Percentiles rank a stretch among this genome's conserved stretches.
These are phyloP conservation scores for Monomorium pharaonis DNA, from an alignment of 1,140 invertebrate genomes.

Conservation along the genomic window DNA sequence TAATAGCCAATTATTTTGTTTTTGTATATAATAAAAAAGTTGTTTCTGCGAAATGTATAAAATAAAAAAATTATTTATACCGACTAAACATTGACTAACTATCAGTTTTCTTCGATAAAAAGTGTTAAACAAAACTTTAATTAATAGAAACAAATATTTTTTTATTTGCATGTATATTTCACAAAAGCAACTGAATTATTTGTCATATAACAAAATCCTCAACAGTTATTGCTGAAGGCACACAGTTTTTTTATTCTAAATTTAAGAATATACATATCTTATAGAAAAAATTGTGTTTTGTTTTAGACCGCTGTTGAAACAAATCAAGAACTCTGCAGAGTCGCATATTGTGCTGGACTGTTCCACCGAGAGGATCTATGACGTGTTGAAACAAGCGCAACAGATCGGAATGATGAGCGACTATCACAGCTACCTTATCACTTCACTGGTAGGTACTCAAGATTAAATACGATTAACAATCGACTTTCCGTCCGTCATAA, in stretches of 20 bases:
- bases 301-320: conserved; percentile 93
- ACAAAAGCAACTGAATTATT: too few relatives aligned
- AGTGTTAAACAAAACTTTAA: too few relatives aligned
- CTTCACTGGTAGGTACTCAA: conserved; percentile 90
- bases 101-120: too few relatives aligned
- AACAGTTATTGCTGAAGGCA: too few relatives aligned
- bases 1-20: too few relatives aligned
- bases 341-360: conserved; percentile 97
- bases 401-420: conserved; percentile 98
- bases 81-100: too few relatives aligned
- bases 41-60: too few relatives aligned
- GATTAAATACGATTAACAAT: conserved; percentile 70
- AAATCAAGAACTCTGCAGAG: conserved; percentile 95
- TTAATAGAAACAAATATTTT: too few relatives aligned
- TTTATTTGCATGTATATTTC: too few relatives aligned
- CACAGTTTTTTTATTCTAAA: background rate
- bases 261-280: background rate
- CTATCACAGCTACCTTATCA: conserved; percentile 96
- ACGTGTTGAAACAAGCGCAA: conserved; percentile 95
- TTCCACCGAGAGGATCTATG: conserved; percentile 92
- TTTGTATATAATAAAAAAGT: too few relatives aligned
- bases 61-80: too few relatives aligned
- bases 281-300: conserved; percentile 49
- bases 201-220: too few relatives aligned
- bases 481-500: conserved; percentile 6